Percentiles rank a stretch among this genome's conserved stretches.
Evolutionary conservation across 2,113 vertebrate genomes (phyloP).

Genomic region (Pardalotus punctatus): DNA sequence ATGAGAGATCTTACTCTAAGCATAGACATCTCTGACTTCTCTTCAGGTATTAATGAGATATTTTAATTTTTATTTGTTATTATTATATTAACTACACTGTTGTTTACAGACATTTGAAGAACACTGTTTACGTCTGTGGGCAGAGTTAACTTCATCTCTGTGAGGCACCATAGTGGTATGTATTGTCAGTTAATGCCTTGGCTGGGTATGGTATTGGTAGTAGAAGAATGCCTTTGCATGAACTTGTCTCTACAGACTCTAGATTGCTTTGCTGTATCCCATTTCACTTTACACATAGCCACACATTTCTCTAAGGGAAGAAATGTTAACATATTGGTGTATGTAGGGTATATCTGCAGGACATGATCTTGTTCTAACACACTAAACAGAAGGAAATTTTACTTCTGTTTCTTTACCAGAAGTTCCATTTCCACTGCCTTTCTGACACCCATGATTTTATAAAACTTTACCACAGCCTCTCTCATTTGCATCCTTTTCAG

Average conservation of each 20-base stretch:
- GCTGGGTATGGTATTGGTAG: neutral
- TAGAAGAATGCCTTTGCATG: neutral
- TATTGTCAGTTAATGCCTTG: neutral
- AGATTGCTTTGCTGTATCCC: neutral
- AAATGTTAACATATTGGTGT: neutral
- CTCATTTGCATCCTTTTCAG: neutral
- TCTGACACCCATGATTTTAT: neutral
- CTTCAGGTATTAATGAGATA: neutral
- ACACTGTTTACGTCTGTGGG: neutral
- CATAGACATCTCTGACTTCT: neutral
- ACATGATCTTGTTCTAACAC: rapidly evolving
- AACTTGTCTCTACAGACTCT: neutral
- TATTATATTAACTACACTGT: neutral
- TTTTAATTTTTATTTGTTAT: neutral
- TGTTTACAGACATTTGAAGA: neutral
- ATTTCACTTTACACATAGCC: neutral
- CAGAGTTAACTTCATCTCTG: neutral
- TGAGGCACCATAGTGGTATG: neutral
- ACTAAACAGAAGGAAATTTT: neutral
- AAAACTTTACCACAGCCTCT: neutral
- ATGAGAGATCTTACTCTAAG: neutral
- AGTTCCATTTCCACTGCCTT: neutral
- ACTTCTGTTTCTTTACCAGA: neutral
- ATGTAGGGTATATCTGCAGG: neutral
- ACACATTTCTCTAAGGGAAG: neutral